Percentiles rank a stretch among this genome's conserved stretches.
Evolutionary conservation across 1,140 invertebrate species (phyloP).

Genomic region (Drosophila obscura): DNA sequence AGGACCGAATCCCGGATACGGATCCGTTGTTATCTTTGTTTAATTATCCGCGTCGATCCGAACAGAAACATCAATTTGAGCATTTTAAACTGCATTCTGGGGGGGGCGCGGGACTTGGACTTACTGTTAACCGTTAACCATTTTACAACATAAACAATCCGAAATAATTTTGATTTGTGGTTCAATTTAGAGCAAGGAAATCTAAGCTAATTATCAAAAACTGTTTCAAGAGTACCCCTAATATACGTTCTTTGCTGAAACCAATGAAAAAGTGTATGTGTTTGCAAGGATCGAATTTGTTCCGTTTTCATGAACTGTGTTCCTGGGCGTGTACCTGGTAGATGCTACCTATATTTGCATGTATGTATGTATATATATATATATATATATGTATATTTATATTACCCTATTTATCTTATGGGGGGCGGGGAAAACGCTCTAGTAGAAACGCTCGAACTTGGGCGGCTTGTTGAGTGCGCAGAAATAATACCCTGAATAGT

Average conservation of each 20-base stretch:
- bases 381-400: not conserved
- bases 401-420: too few species aligned
- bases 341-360: slow-evolving; percentile 17
- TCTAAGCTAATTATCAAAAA: too few species aligned
- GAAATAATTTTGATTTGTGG: too few species aligned
- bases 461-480: slow-evolving; percentile 83
- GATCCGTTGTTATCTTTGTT: slow-evolving; percentile 28
- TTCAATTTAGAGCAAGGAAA: too few species aligned
- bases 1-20: slow-evolving; percentile 4
- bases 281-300: not conserved
- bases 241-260: not conserved
- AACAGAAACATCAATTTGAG: slow-evolving; percentile 60
- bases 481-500: slow-evolving; percentile 84
- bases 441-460: slow-evolving; percentile 82
- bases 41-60: slow-evolving; percentile 24
- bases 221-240: too few species aligned
- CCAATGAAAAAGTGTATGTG: not conserved
- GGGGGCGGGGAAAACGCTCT: slow-evolving; percentile 12
- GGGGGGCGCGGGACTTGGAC: slow-evolving; percentile 5
- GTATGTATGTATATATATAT: not conserved
- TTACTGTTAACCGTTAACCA: not conserved
- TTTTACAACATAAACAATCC: too few species aligned
- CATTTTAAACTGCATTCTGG: slow-evolving; percentile 64
- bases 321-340: slow-evolving; percentile 15
- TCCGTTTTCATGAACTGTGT: not conserved